Evolutionary conservation across 92 coral and sea anemone genomes (phyloP).

Genomic region (Diadumene lineata): DNA sequence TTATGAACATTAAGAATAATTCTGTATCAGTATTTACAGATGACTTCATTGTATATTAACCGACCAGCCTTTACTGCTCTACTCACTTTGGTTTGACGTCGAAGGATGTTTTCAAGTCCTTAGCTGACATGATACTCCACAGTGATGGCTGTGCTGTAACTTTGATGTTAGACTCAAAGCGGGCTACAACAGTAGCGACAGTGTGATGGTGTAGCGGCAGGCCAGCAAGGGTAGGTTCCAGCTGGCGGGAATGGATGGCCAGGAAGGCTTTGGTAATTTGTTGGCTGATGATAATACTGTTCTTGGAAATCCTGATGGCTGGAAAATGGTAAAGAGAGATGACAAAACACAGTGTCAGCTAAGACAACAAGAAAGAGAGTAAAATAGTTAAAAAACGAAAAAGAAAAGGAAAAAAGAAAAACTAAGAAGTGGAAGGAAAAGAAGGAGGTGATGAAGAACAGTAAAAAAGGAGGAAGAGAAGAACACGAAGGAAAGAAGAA

Average conservation of each 20-base stretch:
- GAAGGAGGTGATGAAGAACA: neutral
- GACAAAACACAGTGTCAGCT: neutral
- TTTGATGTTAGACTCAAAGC: slow-evolving; percentile 25
- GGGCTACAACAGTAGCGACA: slow-evolving; percentile 38
- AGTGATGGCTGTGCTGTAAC: slow-evolving; percentile 45
- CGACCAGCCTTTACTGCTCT: too few species aligned
- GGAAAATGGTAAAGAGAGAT: neutral
- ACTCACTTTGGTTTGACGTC: slow-evolving; percentile 68
- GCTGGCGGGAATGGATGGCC: slow-evolving; percentile 54
- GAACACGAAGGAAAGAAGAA: neutral
- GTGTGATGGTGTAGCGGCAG: slow-evolving; percentile 63
- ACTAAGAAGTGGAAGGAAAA: neutral
- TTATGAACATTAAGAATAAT: too few species aligned
- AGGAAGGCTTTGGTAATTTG: slow-evolving; percentile 62
- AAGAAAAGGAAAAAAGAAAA: neutral
- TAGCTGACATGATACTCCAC: slow-evolving; percentile 21
- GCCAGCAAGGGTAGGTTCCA: slow-evolving; percentile 82
- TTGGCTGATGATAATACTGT: slow-evolving; percentile 50
- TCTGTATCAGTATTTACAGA: too few species aligned
- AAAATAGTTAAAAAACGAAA: too few species aligned
- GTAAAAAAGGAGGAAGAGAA: neutral
- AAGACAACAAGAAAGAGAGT: neutral
- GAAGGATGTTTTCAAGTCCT: slow-evolving; percentile 25
- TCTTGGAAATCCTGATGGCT: slow-evolving; percentile 65
- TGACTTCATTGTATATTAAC: too few species aligned